Base-by-base conservation (phyloP, 2,797 vertebrate species). In the Sebastes cheni region DNA sequence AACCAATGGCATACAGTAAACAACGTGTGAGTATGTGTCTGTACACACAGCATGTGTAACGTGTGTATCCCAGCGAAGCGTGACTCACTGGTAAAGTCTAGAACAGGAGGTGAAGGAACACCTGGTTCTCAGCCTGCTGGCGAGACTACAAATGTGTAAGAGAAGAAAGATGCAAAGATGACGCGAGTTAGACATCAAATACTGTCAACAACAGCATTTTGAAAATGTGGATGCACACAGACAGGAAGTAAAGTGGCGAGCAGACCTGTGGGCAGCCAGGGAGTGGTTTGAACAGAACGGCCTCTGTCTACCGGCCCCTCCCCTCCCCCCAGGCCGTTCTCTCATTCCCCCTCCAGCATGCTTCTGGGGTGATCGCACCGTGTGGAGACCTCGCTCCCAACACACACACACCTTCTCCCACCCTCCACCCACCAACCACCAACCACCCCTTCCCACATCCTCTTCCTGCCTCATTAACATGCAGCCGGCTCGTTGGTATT, bases 391-490 rank as follows among this genome's bases (percentile, higher is more conserved):
- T 79, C 10, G 1, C 64, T 69, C 22, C 74, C 36, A 61, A 66
- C 79, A 71, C 61, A 72, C 61, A 72, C 72, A 79, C 75, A 74
- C 81, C 39, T 72, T 22, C 68, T 9, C 60, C 16, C 42, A 8
- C 55, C 36, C 36, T 7, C n/a, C 22, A 13, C 62, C 39, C 61
- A 46, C 42, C 42, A 52, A 8, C 46, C 34, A 36, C 46, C 46
- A 52, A n/a, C 50, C 50, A n/a, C 42, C n/a, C 52, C 46, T 80
- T 80, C 50, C 81, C 75, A 87, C 86, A 89, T 86, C 84, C 84
- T 71, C 77, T 86, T 90, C 77, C 88, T 80, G 82, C 83, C 85
- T 92, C 90, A 92, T 93, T 92, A 91, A 74, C 86, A 91, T 91
- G 86, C 87, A 86, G 83, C 66, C 70, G 39, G 67, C 85, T 91